A percentile compares a stretch with the other conserved stretches of the same genome.
These are phyloP conservation scores for Pocillopora damicornis DNA, from an alignment of 64 coral and sea anemone species.

Conservation along the genomic window DNA sequence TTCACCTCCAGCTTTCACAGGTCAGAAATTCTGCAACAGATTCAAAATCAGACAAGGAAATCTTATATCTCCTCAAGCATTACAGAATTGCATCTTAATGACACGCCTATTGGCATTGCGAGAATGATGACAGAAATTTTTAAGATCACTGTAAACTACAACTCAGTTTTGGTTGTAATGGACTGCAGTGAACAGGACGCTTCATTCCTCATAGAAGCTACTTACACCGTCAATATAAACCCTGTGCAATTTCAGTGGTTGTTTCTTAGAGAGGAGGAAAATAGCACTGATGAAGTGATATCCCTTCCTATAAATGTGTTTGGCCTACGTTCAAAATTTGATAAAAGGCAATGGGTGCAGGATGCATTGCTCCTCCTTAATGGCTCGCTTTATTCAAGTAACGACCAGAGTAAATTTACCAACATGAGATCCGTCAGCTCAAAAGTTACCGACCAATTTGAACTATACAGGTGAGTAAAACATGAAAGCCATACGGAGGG, in stretches of 20 bases:
- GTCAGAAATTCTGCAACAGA: background rate
- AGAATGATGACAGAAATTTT: too few species aligned
- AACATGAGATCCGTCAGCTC: too few species aligned
- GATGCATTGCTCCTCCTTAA: background rate
- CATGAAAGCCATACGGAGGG: too few species aligned
- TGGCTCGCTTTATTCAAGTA: background rate
- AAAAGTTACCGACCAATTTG: too few species aligned
- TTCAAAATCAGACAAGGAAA: background rate
- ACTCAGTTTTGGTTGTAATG: background rate
- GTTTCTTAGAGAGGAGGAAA: background rate
- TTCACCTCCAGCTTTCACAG: background rate
- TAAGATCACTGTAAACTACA: background rate
- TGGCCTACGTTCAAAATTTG: background rate
- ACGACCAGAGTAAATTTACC: background rate
- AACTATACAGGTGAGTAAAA: background rate
- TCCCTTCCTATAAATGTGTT: background rate
- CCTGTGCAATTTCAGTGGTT: background rate
- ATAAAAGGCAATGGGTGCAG: background rate
- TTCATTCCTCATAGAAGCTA: background rate
- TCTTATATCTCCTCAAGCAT: background rate
- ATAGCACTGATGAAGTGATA: background rate
- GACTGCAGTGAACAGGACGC: background rate
- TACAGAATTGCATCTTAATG: background rate
- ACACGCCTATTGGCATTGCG: too few species aligned
- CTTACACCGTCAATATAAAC: background rate